Conservation (phyloP, 2,888 invertebrate genomes). For the Smittia sp. region DNA sequence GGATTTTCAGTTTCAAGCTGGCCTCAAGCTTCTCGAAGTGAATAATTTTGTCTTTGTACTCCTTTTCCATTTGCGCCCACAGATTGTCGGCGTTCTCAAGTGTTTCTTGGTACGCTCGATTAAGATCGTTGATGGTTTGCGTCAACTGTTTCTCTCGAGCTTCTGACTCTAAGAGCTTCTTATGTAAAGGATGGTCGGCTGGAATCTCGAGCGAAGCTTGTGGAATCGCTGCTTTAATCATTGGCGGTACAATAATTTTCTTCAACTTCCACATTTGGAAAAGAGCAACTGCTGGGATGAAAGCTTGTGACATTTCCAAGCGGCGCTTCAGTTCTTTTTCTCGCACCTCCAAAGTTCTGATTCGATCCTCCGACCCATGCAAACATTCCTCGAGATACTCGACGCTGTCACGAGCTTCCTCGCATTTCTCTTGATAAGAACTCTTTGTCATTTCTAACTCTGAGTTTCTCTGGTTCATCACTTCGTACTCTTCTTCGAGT, state of each 20-base stretch:
- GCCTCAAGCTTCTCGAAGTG: conserved; percentile 55
- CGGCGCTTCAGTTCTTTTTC: conserved; percentile 58
- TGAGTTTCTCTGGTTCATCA: conserved; percentile 54
- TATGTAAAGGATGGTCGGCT: conserved; percentile 42
- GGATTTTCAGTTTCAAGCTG: conserved; percentile 58
- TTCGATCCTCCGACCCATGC: conserved; percentile 58
- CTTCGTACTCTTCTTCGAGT: conserved; percentile 63
- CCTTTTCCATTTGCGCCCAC: conserved; percentile 67
- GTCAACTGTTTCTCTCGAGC: conserved; percentile 46
- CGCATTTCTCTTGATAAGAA: conserved; percentile 59
- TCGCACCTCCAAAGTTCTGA: conserved; percentile 56
- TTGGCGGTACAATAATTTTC: conserved; percentile 20
- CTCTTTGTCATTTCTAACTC: conserved; percentile 60
- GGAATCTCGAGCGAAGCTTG: conserved; percentile 40
- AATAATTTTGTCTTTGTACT: conserved; percentile 61
- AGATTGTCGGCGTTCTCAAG: conserved; percentile 69
- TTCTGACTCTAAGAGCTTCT: conserved; percentile 43
- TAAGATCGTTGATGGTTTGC: conserved; percentile 57
- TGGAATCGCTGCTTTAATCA: conserved; percentile 21
- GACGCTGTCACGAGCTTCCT: conserved; percentile 55
- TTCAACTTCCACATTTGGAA: conserved; percentile 58
- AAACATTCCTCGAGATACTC: conserved; percentile 56
- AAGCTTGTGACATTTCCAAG: conserved; percentile 59
- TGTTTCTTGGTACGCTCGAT: conserved; percentile 67
- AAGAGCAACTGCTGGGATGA: conserved; percentile 62